Evolutionary conservation across 1,140 invertebrate species (phyloP).

Genomic region (Cepaea nemoralis): DNA sequence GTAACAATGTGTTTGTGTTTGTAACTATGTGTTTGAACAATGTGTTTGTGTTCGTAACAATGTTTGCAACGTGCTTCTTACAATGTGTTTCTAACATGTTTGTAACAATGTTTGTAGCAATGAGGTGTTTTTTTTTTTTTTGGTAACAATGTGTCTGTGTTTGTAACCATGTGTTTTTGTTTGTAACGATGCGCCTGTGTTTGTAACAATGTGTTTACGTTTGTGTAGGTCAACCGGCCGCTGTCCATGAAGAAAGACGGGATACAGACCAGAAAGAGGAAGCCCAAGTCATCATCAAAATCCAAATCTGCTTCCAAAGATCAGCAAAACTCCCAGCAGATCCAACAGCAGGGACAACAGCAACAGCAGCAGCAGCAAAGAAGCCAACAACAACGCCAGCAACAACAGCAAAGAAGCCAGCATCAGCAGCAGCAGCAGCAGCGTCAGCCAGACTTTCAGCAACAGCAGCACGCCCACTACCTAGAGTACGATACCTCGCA

Average conservation of each 20-base stretch:
- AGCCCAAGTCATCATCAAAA: slow-evolving; percentile 70
- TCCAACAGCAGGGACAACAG: slow-evolving; percentile 32
- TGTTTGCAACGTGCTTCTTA: too few species aligned
- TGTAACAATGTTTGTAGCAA: too few species aligned
- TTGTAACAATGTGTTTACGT: slow-evolving; percentile 4
- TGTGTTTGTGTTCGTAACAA: too few species aligned
- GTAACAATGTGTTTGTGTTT: too few species aligned
- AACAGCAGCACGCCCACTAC: slow-evolving; percentile 6
- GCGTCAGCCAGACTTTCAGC: slow-evolving; percentile 37
- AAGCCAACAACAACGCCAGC: slow-evolving; percentile 25
- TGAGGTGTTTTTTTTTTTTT: too few species aligned
- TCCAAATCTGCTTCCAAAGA: slow-evolving; percentile 32
- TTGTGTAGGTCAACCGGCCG: slow-evolving; percentile 77
- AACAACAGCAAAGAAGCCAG: slow-evolving; percentile 34
- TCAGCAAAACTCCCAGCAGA: neutral
- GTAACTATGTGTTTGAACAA: too few species aligned
- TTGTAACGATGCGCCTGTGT: too few species aligned
- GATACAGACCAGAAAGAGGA: slow-evolving; percentile 95
- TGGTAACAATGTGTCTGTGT: too few species aligned
- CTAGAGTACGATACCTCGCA: neutral
- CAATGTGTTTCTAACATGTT: too few species aligned
- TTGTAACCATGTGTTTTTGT: too few species aligned
- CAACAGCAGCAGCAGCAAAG: slow-evolving; percentile 42
- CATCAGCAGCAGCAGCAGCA: slow-evolving; percentile 29
- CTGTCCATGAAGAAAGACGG: slow-evolving; percentile 97